Evolutionary conservation across 2,797 vertebrate genomes (phyloP).

Genomic region (Taeniopygia guttata): DNA sequence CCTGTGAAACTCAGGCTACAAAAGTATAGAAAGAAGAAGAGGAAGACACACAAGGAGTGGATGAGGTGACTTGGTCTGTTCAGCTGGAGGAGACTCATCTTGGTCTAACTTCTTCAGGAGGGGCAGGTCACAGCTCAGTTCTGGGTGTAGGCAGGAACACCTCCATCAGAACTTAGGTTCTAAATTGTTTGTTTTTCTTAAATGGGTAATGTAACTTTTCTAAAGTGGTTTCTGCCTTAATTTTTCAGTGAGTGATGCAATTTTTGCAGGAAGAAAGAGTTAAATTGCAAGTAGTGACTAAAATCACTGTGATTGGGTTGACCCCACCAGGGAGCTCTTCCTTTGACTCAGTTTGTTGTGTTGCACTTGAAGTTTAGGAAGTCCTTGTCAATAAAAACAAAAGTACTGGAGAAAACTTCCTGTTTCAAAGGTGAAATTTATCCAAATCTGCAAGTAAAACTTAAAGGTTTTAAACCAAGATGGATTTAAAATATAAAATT

Average conservation of each 20-base stretch:
- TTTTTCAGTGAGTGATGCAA: neutral
- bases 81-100: neutral
- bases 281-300: neutral
- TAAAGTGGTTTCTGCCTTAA: neutral
- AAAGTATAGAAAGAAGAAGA: neutral
- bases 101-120: neutral
- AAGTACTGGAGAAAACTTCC: neutral
- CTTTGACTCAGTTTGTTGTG: rapidly evolving
- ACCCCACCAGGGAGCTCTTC: rapidly evolving
- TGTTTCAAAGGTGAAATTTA: neutral
- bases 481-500: neutral
- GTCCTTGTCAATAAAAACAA: neutral
- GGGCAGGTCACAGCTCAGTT: neutral
- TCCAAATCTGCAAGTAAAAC: neutral
- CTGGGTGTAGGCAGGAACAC: neutral
- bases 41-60: rapidly evolving
- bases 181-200: too few relatives aligned
- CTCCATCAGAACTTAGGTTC: neutral
- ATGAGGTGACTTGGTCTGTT: neutral
- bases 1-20: rapidly evolving
- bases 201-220: neutral
- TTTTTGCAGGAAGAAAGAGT: neutral
- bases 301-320: rapidly evolving
- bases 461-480: neutral
- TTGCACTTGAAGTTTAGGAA: neutral